Evolutionary conservation across 92 coral and sea anemone species (phyloP).

Genomic region (Epizoanthus ramosus): DNA sequence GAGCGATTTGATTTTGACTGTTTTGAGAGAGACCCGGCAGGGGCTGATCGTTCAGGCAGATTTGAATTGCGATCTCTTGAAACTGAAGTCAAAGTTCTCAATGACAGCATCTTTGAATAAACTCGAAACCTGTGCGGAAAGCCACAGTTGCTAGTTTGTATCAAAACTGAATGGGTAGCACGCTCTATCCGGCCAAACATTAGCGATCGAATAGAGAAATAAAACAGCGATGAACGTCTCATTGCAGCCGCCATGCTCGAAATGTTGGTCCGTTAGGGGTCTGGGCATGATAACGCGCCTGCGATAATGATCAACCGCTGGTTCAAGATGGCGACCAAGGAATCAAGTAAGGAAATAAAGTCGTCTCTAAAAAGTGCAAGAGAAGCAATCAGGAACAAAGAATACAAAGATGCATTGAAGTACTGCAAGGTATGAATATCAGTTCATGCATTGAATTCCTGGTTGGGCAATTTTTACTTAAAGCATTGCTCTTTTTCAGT

Average conservation of each 20-base stretch:
- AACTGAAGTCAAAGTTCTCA: too few relatives aligned
- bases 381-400: conserved; percentile 90
- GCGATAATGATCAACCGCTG: conserved; percentile 18
- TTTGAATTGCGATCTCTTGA: too few relatives aligned
- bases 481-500: too few relatives aligned
- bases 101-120: too few relatives aligned
- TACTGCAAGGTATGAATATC: conserved; percentile 84
- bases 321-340: conserved; percentile 50
- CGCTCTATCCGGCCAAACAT: too few relatives aligned
- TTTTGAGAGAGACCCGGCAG: not conserved
- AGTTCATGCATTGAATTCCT: not conserved
- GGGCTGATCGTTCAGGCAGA: not conserved
- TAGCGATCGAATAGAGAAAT: too few relatives aligned
- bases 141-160: too few relatives aligned
- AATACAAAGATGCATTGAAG: conserved; percentile 88
- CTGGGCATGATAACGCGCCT: conserved; percentile 20
- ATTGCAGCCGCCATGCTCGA: conserved; percentile 21
- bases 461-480: too few relatives aligned
- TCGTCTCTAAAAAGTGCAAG: conserved; percentile 82
- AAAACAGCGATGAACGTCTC: not conserved
- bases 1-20: not conserved
- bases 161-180: too few relatives aligned
- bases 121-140: too few relatives aligned
- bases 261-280: not conserved
- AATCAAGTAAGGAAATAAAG: conserved; percentile 91